Base-by-base conservation (phyloP, 2,888 invertebrate species). In the Harpagoxenus sublaevis region DNA sequence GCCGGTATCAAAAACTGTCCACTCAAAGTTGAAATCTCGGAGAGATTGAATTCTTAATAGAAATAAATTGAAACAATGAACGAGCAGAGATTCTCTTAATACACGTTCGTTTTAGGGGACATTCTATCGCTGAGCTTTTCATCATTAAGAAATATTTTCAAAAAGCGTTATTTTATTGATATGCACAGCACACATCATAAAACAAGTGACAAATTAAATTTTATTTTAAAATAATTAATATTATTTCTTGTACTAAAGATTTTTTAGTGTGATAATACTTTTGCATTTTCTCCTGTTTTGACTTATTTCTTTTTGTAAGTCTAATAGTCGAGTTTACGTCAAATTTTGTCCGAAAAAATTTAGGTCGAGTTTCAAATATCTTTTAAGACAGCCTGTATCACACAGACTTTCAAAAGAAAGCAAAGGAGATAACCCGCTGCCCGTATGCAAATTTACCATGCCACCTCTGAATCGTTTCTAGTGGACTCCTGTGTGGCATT, bases 401-500 rank as follows among this genome's bases (percentile, higher is more conserved):
- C 5, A 2, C 28, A 48, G 48, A 28, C 79, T 53, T 53, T 68
- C 84, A 75, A 45, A 45, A 45, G 45, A 45, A 42, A 23, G 78
- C 71, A 83, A 83, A 90, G 90, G 85, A 90, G 88, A 90, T 88
- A 90, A 89, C 87, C 88, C 81, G 79, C 86, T 87, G 87, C 89
- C 86, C 87, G 82, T 89, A 91, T 92, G 92, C 89, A 92, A 91
- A 92, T 92, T 92, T 89, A 57, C 86, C 48, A 78, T 62, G 70
- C 83, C 70, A 87, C 87, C 82, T 68, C 68, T 62, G 82, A 81
- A 78, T 28, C 73, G 66, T 70, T 78, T 85, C 85, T 70, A 84
- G 92, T 89, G 88, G 88, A 90, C 92, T 89, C 90, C 87, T 75
- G 88, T 86, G 89, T 86, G 87, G 91, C 87, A 92, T 90, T 91